Evolutionary conservation across 2,888 invertebrate species (phyloP), one percentile per base, ranked within the genome.

Genomic region (Leptura quadrifasciata): DNA sequence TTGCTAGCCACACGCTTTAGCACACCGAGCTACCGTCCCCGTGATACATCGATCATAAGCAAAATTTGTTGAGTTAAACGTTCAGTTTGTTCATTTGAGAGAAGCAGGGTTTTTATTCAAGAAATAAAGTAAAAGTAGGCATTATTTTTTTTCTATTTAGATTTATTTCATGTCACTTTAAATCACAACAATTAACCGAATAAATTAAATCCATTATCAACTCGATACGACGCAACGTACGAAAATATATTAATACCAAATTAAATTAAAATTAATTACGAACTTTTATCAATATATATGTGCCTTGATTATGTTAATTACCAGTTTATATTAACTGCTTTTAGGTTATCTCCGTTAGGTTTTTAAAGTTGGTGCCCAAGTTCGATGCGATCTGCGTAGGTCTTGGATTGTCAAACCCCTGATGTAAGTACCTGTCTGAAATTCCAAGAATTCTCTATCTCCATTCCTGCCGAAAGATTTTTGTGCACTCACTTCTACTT

Each of bases 391-490:
- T 81, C 82, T 74, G 72, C 31, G 74, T 70, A 80, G 85, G 72
- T 84, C 84, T 86, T 84, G 84, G 83, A 82, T 85, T 85, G 86
- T 86, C 86, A 86, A 85, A 86, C 83, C 81, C 82, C 76, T 85
- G 86, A 86, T 85, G 85, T 83, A 85, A 84, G 84, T 81, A 84
- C 85, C 84, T 83, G 85, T 84, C 80, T 78, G 76, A 81, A 79
- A 86, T 86, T 85, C 86, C 82, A 72, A 78, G 81, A 83, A 86
- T 86, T 84, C 84, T 76, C 82, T 81, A 76, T 75, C 75, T 55
- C 79, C 79, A 79, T 81, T 83, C 82, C 82, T 68, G 81, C 80
- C 74, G 83, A 67, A 82, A 72, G 74, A 81, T 76, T 76, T 76
- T 78, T 65, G 74, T 74, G 68, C 70, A 65, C 73, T 70, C 69